A percentile compares a stretch with the other conserved stretches of the same genome.
Evolutionary conservation across 2,888 invertebrate species (phyloP).

Genomic region (Microctonus aethiopoides): DNA sequence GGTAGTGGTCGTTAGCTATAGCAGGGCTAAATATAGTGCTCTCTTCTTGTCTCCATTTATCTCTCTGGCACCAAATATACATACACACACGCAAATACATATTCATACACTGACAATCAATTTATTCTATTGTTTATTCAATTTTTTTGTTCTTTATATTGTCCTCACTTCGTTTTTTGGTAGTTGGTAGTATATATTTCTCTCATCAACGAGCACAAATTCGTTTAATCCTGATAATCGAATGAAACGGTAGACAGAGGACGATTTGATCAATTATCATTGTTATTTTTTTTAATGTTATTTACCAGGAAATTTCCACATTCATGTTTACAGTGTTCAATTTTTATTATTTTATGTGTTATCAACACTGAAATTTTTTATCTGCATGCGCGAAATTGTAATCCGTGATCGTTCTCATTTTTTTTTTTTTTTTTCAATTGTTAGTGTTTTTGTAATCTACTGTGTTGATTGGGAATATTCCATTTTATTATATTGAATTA

Average conservation of each 20-base stretch:
- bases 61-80: constrained; percentile 20
- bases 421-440: not conserved
- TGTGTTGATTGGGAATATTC: constrained; percentile 5
- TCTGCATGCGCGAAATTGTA: constrained; percentile 15
- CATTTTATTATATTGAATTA: not conserved
- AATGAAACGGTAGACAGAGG: constrained; percentile 38
- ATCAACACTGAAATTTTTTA: not conserved
- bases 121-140: constrained; percentile 25
- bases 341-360: not conserved
- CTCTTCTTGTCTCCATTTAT: constrained; percentile 39
- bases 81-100: not conserved
- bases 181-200: constrained; percentile 14
- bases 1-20: constrained; percentile 63
- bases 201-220: constrained; percentile 26
- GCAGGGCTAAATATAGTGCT: constrained; percentile 57
- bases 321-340: constrained; percentile 18
- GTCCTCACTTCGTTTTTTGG: constrained; percentile 8
- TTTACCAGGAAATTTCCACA: constrained; percentile 32
- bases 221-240: constrained; percentile 33
- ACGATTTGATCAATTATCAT: constrained; percentile 17
- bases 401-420: constrained; percentile 17
- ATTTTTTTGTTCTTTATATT: constrained; percentile 21
- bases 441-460: not conserved
- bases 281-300: constrained; percentile 8
- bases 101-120: constrained; percentile 7